Evolutionary conservation across 2,113 vertebrate species (phyloP).

Genomic region (Corythaixoides concolor): DNA sequence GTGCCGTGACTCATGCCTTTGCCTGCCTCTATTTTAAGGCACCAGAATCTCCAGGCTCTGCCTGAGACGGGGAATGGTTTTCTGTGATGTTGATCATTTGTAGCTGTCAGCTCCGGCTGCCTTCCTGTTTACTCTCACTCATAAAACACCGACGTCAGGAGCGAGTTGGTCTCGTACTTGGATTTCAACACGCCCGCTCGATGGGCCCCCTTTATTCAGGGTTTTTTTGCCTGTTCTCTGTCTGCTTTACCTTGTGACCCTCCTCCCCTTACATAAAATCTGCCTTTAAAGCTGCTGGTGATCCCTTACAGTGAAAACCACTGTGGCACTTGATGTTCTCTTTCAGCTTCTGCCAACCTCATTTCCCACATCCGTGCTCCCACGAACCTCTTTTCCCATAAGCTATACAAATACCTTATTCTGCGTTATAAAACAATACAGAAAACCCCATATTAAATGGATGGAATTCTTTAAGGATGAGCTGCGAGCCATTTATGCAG

Average conservation of each 20-base stretch:
- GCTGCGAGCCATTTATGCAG: background rate
- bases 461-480: background rate
- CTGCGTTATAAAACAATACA: background rate
- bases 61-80: background rate
- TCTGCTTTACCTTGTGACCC: background rate
- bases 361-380: accelerated
- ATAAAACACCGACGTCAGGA: background rate
- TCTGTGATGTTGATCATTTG: background rate
- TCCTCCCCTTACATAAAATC: background rate
- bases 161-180: background rate
- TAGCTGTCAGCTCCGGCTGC: background rate
- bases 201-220: background rate
- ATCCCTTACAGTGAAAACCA: background rate
- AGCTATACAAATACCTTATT: background rate
- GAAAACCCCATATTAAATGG: background rate
- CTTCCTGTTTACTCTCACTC: background rate
- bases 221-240: background rate
- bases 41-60: background rate
- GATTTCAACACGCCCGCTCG: accelerated
- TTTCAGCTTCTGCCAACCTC: background rate
- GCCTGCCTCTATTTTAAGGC: background rate
- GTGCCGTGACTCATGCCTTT: background rate
- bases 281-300: background rate
- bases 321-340: background rate
- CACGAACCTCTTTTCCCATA: accelerated